phyloP scores from a whole-genome alignment of 2,797 vertebrate species.

The Darevskia mixta region DNA sequence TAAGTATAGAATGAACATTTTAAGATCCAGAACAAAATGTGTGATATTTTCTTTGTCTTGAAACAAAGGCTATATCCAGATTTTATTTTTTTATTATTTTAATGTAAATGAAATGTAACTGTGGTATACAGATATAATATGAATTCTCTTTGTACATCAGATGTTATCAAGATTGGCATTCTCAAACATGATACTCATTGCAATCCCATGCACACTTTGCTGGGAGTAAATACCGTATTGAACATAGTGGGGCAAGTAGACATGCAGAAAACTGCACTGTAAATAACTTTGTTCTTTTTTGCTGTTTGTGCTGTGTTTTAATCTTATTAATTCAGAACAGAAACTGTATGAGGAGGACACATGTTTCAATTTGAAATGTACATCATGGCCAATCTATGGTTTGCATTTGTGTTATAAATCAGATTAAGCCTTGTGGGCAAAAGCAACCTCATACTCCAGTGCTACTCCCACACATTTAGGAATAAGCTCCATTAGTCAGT shows the following conservation, averaged over 20 bases:
- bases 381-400: not conserved
- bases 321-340: not conserved
- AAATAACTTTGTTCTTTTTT: not conserved
- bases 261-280: not conserved
- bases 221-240: not conserved
- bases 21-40: slow-evolving; percentile 29
- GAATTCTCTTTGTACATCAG: not conserved
- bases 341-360: not conserved
- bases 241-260: not conserved
- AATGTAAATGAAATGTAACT: not conserved
- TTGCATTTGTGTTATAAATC: slow-evolving; percentile 6
- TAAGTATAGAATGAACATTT: not conserved
- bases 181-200: not conserved
- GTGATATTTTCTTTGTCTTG: not conserved
- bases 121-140: slow-evolving; percentile 37
- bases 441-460: too few species aligned
- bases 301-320: not conserved
- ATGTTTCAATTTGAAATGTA: not conserved
- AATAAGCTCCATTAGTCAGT: not conserved
- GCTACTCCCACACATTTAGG: too few species aligned
- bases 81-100: slow-evolving; percentile 29
- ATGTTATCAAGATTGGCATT: not conserved
- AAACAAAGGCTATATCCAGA: not conserved
- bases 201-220: not conserved
- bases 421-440: not conserved